phyloP scores from a whole-genome alignment of 2,797 vertebrate species.

The Diplodus puntazzo region DNA sequence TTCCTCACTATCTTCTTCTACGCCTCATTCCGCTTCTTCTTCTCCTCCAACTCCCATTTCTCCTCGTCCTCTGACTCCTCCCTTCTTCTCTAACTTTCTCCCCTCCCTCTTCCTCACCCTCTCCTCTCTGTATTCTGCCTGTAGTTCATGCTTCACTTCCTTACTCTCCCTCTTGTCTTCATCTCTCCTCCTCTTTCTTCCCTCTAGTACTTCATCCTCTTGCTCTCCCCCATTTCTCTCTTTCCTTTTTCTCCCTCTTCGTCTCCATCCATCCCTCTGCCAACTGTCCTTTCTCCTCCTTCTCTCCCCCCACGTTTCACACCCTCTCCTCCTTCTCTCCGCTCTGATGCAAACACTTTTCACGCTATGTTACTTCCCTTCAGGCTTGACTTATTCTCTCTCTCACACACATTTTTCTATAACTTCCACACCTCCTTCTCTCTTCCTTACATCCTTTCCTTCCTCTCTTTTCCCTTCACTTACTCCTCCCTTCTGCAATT shows the following conservation, averaged over 20 bases:
- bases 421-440: background rate
- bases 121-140: too few species aligned
- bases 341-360: background rate
- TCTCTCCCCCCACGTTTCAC: background rate
- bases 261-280: background rate
- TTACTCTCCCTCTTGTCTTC: background rate
- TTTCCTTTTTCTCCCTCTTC: background rate
- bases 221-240: background rate
- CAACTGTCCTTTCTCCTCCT: background rate
- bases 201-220: background rate
- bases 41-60: too few species aligned
- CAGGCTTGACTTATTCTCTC: slow-evolving; percentile 26
- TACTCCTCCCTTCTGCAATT: background rate
- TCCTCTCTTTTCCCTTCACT: background rate
- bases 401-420: background rate
- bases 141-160: too few species aligned
- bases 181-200: background rate
- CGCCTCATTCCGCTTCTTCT: too few species aligned
- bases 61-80: too few species aligned
- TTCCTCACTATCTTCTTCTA: too few species aligned
- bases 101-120: too few species aligned
- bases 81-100: too few species aligned
- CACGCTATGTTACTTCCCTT: slow-evolving; percentile 40
- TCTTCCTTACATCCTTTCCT: background rate
- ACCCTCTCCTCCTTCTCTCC: background rate